Percentiles rank a stretch among this genome's conserved stretches.
phyloP scores from a whole-genome alignment of 2,113 vertebrate species.

The Montifringilla adamsi region DNA sequence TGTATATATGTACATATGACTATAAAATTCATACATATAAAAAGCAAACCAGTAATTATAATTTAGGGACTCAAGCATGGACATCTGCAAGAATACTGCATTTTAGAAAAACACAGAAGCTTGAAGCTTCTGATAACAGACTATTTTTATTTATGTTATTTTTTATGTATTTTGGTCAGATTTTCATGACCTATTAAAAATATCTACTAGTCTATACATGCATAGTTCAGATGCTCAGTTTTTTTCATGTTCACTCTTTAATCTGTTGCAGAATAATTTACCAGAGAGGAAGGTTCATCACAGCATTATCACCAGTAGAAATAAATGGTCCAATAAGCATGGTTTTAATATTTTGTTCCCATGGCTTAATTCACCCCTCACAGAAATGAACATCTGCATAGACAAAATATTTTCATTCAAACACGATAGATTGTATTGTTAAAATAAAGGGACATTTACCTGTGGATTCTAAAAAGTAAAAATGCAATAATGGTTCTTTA shows the following conservation, averaged over 20 bases:
- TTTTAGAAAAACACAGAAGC: neutral
- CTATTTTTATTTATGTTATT: neutral
- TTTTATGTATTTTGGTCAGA: neutral
- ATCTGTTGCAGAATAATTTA: neutral
- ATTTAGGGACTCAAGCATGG: neutral
- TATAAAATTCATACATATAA: neutral
- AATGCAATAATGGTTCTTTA: neutral
- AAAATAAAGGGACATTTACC: neutral
- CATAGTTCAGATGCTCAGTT: neutral
- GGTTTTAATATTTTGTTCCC: neutral
- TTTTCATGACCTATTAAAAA: neutral
- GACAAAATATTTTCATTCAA: neutral
- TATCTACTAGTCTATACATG: neutral
- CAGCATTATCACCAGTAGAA: neutral
- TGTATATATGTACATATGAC: neutral
- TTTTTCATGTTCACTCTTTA: neutral
- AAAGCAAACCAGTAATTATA: neutral
- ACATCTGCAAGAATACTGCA: neutral
- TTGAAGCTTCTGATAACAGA: neutral
- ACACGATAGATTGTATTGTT: neutral
- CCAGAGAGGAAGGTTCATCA: neutral
- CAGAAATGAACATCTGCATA: neutral
- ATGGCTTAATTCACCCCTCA: neutral
- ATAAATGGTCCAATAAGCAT: neutral
- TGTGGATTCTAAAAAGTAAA: neutral